These are phyloP conservation scores for Drosophila colorata DNA, from an alignment of 2,888 invertebrate species.

Conservation along the genomic window DNA sequence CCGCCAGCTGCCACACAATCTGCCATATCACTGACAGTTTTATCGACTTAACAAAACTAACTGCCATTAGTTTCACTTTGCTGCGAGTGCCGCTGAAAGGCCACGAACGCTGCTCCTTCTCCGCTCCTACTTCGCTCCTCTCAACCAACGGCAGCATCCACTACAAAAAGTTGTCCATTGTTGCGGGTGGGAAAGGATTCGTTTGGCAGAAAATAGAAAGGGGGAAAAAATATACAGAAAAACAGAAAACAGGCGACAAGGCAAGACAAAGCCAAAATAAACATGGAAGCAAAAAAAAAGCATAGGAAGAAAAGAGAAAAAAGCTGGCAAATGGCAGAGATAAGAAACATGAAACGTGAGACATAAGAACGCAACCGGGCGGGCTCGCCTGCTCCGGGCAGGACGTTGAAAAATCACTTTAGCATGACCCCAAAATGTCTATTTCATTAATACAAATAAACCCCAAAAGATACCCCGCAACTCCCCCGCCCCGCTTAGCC, in stretches of 20 bases:
- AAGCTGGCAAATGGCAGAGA: slow-evolving; percentile 41
- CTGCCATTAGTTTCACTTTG: slow-evolving; percentile 82
- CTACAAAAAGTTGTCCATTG: slow-evolving; percentile 44
- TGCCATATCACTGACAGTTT: slow-evolving; percentile 83
- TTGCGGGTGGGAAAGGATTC: slow-evolving; percentile 39
- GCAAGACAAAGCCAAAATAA: slow-evolving; percentile 73
- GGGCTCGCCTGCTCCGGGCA: slow-evolving; percentile 24
- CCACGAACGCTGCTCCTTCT: slow-evolving; percentile 52
- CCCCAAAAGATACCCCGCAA: slow-evolving; percentile 31
- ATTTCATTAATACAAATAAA: slow-evolving; percentile 82
- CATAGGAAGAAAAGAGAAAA: slow-evolving; percentile 10
- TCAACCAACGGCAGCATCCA: slow-evolving; percentile 33
- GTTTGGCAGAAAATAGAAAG: slow-evolving; percentile 2
- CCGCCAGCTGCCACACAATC: slow-evolving; percentile 75
- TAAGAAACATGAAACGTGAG: slow-evolving; percentile 59
- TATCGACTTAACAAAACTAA: slow-evolving; percentile 83
- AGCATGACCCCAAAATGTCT: slow-evolving; percentile 81
- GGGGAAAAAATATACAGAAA: slow-evolving; percentile 15
- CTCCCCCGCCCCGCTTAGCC: not conserved
- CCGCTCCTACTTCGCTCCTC: not conserved
- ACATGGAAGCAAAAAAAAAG: slow-evolving; percentile 53
- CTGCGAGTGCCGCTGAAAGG: slow-evolving; percentile 78
- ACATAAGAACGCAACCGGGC: slow-evolving; percentile 20
- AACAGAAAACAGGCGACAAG: slow-evolving; percentile 34
- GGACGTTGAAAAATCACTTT: slow-evolving; percentile 83